These are phyloP conservation scores for Dipodomys spectabilis DNA, from an alignment of 2,113 vertebrate species.

Conservation along the genomic window DNA sequence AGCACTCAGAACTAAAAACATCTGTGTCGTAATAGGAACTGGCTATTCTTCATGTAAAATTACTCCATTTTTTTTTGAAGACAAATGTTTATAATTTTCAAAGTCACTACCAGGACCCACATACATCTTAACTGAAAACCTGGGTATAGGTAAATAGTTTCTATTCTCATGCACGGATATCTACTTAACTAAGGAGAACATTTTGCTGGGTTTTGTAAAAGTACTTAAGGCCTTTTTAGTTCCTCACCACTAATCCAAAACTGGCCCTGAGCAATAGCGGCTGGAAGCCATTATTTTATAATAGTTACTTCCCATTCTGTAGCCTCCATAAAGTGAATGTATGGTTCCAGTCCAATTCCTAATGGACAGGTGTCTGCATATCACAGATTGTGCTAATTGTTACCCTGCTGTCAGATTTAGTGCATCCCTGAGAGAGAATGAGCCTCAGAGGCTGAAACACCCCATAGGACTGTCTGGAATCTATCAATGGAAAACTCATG, in stretches of 20 bases:
- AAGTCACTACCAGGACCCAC: neutral
- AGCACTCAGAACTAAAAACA: neutral
- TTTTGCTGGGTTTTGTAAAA: constrained; percentile 50
- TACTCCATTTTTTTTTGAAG: neutral
- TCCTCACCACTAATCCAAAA: constrained; percentile 59
- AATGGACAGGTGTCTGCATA: constrained; percentile 30
- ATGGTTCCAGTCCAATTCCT: constrained; percentile 53
- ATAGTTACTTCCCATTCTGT: constrained; percentile 13
- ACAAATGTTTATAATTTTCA: neutral
- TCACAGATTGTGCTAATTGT: constrained; percentile 44
- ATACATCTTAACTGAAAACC: neutral
- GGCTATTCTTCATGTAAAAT: neutral
- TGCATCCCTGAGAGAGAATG: constrained; percentile 11
- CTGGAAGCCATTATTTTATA: constrained; percentile 56
- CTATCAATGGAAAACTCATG: neutral
- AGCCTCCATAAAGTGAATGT: neutral
- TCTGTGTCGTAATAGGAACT: neutral
- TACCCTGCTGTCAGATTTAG: constrained; percentile 53
- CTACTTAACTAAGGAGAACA: constrained; percentile 35
- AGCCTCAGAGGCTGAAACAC: neutral
- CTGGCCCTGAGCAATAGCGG: neutral
- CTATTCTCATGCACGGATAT: constrained; percentile 21
- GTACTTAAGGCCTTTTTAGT: constrained; percentile 37
- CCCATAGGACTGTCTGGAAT: neutral
- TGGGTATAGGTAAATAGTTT: neutral